These are phyloP conservation scores for Discoglossus pictus DNA, from an alignment of 2,797 vertebrate genomes.

Conservation along the genomic window DNA sequence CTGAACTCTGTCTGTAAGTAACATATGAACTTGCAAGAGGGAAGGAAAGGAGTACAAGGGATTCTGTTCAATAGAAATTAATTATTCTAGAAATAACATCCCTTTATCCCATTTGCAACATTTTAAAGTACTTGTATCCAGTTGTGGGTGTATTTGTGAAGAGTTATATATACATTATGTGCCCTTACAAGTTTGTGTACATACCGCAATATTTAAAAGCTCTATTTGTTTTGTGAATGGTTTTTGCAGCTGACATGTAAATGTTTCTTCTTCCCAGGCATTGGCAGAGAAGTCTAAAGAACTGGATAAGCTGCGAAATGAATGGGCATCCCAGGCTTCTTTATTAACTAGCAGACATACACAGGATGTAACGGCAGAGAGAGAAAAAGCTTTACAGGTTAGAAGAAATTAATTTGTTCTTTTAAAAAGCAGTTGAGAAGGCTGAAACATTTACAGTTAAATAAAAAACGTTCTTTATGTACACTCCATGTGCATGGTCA, in stretches of 20 bases:
- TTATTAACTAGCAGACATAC: slow-evolving; percentile 27
- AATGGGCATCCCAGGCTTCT: slow-evolving; percentile 27
- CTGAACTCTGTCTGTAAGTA: no score
- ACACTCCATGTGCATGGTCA: neutral
- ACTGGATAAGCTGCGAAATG: slow-evolving; percentile 47
- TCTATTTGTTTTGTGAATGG: slow-evolving; percentile 6
- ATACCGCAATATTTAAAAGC: slow-evolving; percentile 2
- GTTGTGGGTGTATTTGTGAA: no score
- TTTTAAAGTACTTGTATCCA: no score
- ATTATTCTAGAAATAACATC: no score
- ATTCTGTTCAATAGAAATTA: no score
- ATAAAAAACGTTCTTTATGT: neutral
- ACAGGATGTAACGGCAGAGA: slow-evolving; percentile 36
- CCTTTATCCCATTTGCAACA: no score
- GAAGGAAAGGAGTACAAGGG: no score
- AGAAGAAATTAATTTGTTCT: neutral
- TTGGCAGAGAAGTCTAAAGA: slow-evolving; percentile 50
- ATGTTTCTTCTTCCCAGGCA: slow-evolving; percentile 32
- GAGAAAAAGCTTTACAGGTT: slow-evolving; percentile 26
- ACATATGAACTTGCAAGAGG: no score
- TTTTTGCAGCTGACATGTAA: neutral
- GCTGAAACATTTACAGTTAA: no score
- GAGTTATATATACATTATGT: no score
- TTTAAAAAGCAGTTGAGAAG: neutral
- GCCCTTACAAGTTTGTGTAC: no score